phyloP scores from a whole-genome alignment of 2,888 invertebrate genomes.

The Psococerastis gibbosa region DNA sequence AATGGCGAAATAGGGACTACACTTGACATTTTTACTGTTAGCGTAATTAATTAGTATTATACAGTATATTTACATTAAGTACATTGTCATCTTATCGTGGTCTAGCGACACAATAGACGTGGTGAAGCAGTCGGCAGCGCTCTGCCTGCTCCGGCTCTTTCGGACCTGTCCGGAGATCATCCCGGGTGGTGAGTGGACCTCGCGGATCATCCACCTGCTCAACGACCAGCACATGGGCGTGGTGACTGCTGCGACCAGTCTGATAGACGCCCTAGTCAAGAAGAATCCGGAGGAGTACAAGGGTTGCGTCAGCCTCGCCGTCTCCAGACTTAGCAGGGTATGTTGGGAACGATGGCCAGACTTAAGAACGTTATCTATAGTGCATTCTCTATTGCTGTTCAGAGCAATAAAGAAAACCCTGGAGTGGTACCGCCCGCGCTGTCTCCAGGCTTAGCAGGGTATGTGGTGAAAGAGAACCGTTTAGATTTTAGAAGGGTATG shows the following conservation, averaged over 20 bases:
- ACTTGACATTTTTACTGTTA: too few relatives aligned
- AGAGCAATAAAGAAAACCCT: too few relatives aligned
- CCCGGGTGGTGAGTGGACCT: constrained; percentile 96
- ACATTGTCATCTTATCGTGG: too few relatives aligned
- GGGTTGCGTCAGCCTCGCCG: constrained; percentile 94
- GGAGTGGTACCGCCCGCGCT: too few relatives aligned
- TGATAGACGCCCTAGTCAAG: constrained; percentile 96
- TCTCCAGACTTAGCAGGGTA: constrained; percentile 85
- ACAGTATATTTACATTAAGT: background rate
- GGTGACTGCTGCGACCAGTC: constrained; percentile 93
- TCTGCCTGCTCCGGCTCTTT: constrained; percentile 84
- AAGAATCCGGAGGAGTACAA: constrained; percentile 99
- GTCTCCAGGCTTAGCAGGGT: too few relatives aligned
- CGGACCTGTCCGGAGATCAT: constrained; percentile 92
- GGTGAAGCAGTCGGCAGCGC: constrained; percentile 96
- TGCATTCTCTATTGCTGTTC: constrained; percentile 11
- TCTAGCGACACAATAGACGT: constrained; percentile 97
- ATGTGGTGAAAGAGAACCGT: too few relatives aligned
- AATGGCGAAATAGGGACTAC: too few relatives aligned
- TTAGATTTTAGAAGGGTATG: too few relatives aligned
- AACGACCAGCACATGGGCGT: constrained; percentile 99
- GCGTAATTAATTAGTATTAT: too few relatives aligned
- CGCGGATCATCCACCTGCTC: constrained; percentile 90
- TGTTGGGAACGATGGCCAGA: too few relatives aligned
- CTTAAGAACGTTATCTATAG: constrained; percentile 8